phyloP scores from a whole-genome alignment of 2,797 vertebrate species.

The Siniperca undulata region DNA sequence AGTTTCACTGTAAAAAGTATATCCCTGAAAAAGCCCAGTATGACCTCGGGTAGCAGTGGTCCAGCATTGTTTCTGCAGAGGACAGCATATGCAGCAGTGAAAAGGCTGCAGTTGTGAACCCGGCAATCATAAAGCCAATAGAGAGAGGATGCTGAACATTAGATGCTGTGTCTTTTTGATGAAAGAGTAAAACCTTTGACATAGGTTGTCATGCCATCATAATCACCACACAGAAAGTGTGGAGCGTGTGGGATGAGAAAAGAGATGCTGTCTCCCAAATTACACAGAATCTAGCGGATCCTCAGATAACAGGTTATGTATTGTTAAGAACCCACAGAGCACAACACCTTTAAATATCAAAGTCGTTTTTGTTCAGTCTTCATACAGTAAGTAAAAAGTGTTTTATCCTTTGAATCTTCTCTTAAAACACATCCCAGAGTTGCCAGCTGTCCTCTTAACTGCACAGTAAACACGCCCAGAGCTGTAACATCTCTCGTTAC shows the following conservation, averaged over 20 bases:
- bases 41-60: neutral
- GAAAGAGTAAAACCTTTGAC: slow-evolving; percentile 9
- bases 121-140: slow-evolving; percentile 7
- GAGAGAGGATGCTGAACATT: slow-evolving; percentile 6
- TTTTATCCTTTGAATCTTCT: slow-evolving; percentile 7
- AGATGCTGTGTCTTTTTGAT: slow-evolving; percentile 7
- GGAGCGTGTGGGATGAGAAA: neutral
- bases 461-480: slow-evolving; percentile 51
- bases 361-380: neutral
- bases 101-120: neutral
- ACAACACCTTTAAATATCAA: neutral
- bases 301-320: neutral
- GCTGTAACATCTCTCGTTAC: slow-evolving; percentile 63
- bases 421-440: neutral
- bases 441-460: slow-evolving; percentile 22
- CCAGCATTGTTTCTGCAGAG: neutral
- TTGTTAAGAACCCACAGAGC: neutral
- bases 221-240: neutral
- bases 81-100: neutral
- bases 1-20: neutral
- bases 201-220: slow-evolving; percentile 13
- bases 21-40: neutral
- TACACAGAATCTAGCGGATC: neutral
- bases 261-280: neutral
- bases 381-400: neutral